Evolutionary conservation across 2,113 vertebrate genomes (phyloP), one percentile per base, ranked within the genome.

Genomic region (Neolamprologus hecqui): DNA sequence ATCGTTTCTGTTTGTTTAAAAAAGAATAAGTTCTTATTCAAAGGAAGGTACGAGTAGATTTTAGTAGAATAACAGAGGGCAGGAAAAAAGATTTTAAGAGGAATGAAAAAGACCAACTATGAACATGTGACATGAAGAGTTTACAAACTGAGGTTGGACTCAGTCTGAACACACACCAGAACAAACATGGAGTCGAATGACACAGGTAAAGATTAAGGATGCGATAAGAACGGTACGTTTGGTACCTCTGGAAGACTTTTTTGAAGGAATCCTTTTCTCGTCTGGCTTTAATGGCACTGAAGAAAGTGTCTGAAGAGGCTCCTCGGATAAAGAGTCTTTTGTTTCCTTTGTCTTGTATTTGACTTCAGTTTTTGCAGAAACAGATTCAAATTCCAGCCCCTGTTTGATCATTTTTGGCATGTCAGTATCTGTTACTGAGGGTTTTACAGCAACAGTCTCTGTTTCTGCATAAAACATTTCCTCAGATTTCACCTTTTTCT

Each of bases 171-270:
- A 55, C 58, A 84, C 21, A 86, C 53, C 83, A 84, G 17, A 35
- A 33, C 3, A 68, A 13, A 55, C 15, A 37, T 53, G 21, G 23
- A 49, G 23, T 75, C 5, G n/a, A 5, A 79, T 35, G 21, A 53
- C 28, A 45, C 13, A 21, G 31, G 33, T 58, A 79, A 57, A 79
- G 23, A 88, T 89, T 63, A 47, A 47, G 1, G 12, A 49, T 51
- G 28, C 13, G 4, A n/a, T 26, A 42, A 86, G 60, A 14, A 79
- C n/a, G 6, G 40, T 80, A 70, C 86, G 33, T 63, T 14, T 7
- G 81, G 86, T 95, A 96, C 95, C 95, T 96, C 89, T 89, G 26
- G 83, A 21, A 37, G 65, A 7, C 2, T 68, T 37, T 88, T 86
- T 21, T 19, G 58, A n/a, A 5, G 82, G 37, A 82, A 51, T 82